A percentile compares a stretch with the other conserved stretches of the same genome.
These are phyloP conservation scores for Beroe ovata DNA, from an alignment of 37 sponge, comb jelly and placozoan species.

Conservation along the genomic window DNA sequence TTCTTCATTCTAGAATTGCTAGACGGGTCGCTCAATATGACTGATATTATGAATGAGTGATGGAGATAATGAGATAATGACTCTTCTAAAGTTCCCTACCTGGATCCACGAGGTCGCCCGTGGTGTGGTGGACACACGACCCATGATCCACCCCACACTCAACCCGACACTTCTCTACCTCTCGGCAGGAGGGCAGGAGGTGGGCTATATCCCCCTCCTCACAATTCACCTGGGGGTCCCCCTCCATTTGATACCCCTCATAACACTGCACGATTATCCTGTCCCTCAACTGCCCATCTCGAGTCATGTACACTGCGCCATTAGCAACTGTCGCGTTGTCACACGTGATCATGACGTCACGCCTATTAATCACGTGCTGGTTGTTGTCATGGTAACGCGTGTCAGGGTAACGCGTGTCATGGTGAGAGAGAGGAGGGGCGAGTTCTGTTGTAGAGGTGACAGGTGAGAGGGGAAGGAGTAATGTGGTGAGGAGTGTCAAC, in stretches of 20 bases:
- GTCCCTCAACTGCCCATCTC: neutral
- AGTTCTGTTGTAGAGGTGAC: no score
- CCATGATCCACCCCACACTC: neutral
- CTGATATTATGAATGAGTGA: no score
- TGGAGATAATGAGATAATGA: no score
- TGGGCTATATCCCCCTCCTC: neutral
- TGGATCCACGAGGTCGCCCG: neutral
- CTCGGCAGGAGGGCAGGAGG: neutral
- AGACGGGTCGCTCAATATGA: no score
- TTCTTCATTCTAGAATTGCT: no score
- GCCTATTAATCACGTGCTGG: no score
- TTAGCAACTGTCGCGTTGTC: slow-evolving; percentile 32
- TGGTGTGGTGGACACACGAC: neutral
- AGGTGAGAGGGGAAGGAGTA: no score
- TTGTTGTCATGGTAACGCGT: no score
- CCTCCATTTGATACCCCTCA: neutral
- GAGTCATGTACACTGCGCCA: slow-evolving; percentile 5
- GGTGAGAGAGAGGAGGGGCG: no score
- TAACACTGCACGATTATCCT: slow-evolving; percentile 20
- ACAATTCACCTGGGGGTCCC: neutral
- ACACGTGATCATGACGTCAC: neutral
- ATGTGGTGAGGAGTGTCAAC: no score
- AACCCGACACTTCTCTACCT: neutral
- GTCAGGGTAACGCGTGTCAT: no score
- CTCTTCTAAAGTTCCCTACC: no score